Evolutionary conservation across 2,888 invertebrate species (phyloP).

Genomic region (Electrophaes corylata): DNA sequence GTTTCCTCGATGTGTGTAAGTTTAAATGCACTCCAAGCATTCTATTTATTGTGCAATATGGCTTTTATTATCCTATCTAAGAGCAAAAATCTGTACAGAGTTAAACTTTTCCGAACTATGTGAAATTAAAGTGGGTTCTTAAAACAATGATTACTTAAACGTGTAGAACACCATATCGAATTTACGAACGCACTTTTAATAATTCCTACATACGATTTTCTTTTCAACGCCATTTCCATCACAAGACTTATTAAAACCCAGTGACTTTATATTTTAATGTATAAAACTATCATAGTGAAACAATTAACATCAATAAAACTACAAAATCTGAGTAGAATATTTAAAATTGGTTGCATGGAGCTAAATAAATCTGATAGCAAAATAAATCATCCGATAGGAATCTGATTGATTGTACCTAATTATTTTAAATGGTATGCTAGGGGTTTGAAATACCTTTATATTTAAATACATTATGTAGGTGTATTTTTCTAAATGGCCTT

Average conservation of each 20-base stretch:
- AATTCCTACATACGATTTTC: neutral
- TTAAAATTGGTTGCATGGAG: neutral
- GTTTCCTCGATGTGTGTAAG: neutral
- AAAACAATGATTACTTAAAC: constrained; percentile 5
- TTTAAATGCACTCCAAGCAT: neutral
- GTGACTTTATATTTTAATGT: constrained; percentile 48
- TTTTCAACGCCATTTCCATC: constrained; percentile 48
- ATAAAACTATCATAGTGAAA: constrained; percentile 25
- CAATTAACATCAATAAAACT: constrained; percentile 22
- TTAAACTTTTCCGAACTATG: neutral
- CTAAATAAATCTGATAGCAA: neutral
- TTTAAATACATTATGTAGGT: too few relatives aligned
- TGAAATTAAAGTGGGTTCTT: neutral
- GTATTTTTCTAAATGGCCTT: too few relatives aligned
- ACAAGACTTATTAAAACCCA: constrained; percentile 58
- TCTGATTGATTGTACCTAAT: too few relatives aligned
- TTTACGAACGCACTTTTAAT: neutral
- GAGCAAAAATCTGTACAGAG: neutral
- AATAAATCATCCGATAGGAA: too few relatives aligned
- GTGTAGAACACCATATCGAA: neutral
- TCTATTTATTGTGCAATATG: neutral
- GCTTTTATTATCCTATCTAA: neutral
- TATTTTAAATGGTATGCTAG: too few relatives aligned
- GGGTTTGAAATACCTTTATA: too few relatives aligned
- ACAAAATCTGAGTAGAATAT: neutral